Conservation (phyloP, 2,797 vertebrate genomes). For the Cirrhinus mrigala region DNA sequence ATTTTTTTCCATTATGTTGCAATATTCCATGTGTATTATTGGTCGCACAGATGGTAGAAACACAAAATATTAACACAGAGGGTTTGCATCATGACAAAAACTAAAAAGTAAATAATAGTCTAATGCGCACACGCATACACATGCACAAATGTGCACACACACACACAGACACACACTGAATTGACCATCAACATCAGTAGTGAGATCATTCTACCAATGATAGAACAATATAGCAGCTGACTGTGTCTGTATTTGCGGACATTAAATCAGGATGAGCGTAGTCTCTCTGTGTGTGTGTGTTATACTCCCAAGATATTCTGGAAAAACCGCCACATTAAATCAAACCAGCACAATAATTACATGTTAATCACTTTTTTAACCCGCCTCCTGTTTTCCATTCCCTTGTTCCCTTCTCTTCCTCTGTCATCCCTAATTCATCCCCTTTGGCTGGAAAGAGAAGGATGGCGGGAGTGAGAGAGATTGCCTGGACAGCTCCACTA, state of each 20-base stretch:
- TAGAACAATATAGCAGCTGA: slow-evolving; percentile 51
- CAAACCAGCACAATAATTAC: slow-evolving; percentile 73
- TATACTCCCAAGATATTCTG: slow-evolving; percentile 56
- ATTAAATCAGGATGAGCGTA: slow-evolving; percentile 73
- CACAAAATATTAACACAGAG: background rate
- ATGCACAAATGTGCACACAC: background rate
- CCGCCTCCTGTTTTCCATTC: slow-evolving; percentile 50
- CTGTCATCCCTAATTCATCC: slow-evolving; percentile 72
- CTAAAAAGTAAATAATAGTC: background rate
- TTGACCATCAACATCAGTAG: background rate
- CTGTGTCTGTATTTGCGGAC: slow-evolving; percentile 64
- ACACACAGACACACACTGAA: slow-evolving; percentile 16
- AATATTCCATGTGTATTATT: background rate
- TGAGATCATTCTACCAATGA: slow-evolving; percentile 38
- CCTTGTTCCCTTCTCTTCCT: slow-evolving; percentile 52
- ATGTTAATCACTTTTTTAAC: slow-evolving; percentile 74
- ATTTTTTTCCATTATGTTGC: background rate
- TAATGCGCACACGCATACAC: background rate
- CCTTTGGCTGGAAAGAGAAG: slow-evolving; percentile 56
- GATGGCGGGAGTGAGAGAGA: slow-evolving; percentile 44
- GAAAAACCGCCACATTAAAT: slow-evolving; percentile 69
- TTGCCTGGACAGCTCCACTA: slow-evolving; percentile 16
- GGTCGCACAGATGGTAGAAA: background rate
- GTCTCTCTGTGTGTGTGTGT: background rate
- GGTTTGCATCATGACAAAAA: background rate